Conservation (phyloP, 1,140 invertebrate genomes). For the Drosophila busckii region DNA sequence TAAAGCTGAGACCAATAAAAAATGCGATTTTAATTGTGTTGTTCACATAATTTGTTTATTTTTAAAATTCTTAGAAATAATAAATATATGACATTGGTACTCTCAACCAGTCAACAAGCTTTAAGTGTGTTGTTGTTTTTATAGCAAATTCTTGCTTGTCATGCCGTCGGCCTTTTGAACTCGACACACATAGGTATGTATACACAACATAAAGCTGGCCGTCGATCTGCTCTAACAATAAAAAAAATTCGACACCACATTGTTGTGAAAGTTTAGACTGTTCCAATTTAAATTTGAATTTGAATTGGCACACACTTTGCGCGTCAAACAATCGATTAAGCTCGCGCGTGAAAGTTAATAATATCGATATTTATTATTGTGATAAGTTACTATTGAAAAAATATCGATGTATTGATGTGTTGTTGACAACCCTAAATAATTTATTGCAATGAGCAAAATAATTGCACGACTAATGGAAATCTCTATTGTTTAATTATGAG, state of each 20-base stretch:
- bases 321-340: no score
- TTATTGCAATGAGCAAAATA: no score
- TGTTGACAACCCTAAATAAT: no score
- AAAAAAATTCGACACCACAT: no score
- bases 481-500: slow-evolving; percentile 40
- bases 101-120: slow-evolving; percentile 20
- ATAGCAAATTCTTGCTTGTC: slow-evolving; percentile 8
- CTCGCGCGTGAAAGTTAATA: no score
- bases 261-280: slow-evolving; percentile 9
- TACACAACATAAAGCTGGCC: slow-evolving; percentile 18
- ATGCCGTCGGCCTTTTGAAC: slow-evolving; percentile 33
- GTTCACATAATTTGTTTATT: not conserved
- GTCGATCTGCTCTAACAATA: slow-evolving; percentile 10
- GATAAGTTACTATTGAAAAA: no score
- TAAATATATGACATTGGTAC: slow-evolving; percentile 21
- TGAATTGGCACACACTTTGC: no score
- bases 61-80: slow-evolving; percentile 18
- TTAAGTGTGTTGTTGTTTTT: slow-evolving; percentile 15
- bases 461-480: no score
- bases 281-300: not conserved
- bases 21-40: no score
- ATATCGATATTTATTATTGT: no score
- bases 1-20: no score
- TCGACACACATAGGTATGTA: slow-evolving; percentile 31
- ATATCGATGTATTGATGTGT: no score